These are phyloP conservation scores for Dryoscopus gambensis DNA, from an alignment of 2,113 vertebrate species.

Conservation along the genomic window DNA sequence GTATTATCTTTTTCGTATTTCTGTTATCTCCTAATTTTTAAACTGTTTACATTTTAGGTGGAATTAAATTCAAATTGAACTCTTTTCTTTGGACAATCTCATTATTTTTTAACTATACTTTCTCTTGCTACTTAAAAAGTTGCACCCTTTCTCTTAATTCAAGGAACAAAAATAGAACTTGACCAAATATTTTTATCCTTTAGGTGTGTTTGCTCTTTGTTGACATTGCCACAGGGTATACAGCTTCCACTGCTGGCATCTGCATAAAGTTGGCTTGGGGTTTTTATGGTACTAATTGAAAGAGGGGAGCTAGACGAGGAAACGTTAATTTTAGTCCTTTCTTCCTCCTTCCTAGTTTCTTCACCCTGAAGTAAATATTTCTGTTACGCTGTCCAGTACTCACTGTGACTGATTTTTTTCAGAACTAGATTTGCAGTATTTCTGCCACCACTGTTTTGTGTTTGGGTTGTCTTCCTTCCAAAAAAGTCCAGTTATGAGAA, in stretches of 20 bases:
- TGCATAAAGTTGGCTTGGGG: neutral
- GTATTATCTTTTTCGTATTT: neutral
- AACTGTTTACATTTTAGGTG: neutral
- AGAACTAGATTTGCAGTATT: neutral
- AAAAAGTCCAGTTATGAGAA: neutral
- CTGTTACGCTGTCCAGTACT: neutral
- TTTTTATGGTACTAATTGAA: neutral
- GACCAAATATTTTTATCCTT: neutral
- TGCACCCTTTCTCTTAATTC: neutral
- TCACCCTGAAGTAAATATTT: neutral
- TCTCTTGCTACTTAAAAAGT: neutral
- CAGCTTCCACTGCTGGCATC: slow-evolving; percentile 11
- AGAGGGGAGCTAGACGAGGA: neutral
- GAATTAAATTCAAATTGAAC: neutral
- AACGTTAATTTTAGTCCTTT: neutral
- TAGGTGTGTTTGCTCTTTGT: slow-evolving; percentile 1
- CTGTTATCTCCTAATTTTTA: neutral
- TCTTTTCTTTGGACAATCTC: neutral
- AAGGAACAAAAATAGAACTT: neutral
- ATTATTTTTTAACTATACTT: neutral
- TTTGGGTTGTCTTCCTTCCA: neutral
- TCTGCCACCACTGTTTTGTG: neutral
- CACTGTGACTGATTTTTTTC: neutral
- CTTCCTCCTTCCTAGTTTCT: neutral
- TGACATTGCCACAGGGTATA: neutral